A percentile compares a stretch with the other conserved stretches of the same genome.
Conservation (phyloP, 2,888 invertebrate genomes). For the Halictus ligatus region DNA sequence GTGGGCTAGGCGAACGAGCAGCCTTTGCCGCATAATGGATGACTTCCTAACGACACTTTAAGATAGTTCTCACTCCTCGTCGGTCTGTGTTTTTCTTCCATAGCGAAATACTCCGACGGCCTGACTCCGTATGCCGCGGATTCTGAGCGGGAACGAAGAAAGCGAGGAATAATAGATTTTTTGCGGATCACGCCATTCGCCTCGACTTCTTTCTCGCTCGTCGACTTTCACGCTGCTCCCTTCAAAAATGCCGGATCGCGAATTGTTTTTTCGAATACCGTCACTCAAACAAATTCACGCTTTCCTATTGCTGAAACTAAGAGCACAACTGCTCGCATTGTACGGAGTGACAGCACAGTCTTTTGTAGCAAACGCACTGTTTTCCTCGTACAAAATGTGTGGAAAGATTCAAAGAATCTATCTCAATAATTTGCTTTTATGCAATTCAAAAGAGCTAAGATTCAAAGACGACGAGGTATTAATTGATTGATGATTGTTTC, state of each 20-base stretch:
- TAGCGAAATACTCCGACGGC: constrained; percentile 39
- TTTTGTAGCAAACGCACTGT: not conserved
- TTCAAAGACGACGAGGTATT: not conserved
- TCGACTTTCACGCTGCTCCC: constrained; percentile 50
- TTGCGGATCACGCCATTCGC: constrained; percentile 54
- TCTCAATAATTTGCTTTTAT: too few species aligned
- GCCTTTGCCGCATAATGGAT: constrained; percentile 80
- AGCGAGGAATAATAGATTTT: constrained; percentile 78
- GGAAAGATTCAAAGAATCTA: too few species aligned
- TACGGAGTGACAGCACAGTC: not conserved
- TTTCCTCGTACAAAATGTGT: too few species aligned
- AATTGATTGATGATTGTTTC: not conserved
- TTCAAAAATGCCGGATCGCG: not conserved
- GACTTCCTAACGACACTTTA: constrained; percentile 82
- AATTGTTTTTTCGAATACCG: not conserved
- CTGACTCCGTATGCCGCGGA: constrained; percentile 18
- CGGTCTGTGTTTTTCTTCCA: constrained; percentile 67
- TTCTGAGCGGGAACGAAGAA: constrained; percentile 46
- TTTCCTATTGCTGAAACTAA: not conserved
- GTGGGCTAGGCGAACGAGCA: constrained; percentile 73
- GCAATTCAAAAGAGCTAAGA: not conserved
- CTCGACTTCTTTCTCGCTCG: constrained; percentile 39
- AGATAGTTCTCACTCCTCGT: constrained; percentile 79
- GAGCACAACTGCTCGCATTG: not conserved
- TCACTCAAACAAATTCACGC: not conserved